phyloP scores from a whole-genome alignment of 2,888 invertebrate genomes.

The Electrophaes corylata region DNA sequence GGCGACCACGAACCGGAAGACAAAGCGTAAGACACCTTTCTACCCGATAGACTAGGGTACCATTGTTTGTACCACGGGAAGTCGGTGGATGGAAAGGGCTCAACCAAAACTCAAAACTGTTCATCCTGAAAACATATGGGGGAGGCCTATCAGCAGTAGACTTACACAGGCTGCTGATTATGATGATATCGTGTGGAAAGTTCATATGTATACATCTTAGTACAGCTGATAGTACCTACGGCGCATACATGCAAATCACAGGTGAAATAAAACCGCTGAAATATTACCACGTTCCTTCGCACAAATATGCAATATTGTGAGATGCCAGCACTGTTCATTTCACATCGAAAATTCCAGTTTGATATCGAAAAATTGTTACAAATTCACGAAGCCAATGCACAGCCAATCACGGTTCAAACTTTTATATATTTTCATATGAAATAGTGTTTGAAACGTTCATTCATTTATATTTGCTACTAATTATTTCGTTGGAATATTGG shows the following conservation, averaged over 20 bases:
- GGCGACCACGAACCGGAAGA: too few species aligned
- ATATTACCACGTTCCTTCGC: slow-evolving; percentile 23
- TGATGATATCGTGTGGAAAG: too few species aligned
- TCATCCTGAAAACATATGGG: too few species aligned
- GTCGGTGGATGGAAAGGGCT: too few species aligned
- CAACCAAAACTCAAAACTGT: too few species aligned
- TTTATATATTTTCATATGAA: slow-evolving; percentile 30
- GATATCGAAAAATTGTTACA: slow-evolving; percentile 43
- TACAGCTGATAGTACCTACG: too few species aligned
- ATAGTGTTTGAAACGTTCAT: slow-evolving; percentile 25
- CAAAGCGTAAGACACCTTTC: too few species aligned
- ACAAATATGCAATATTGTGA: slow-evolving; percentile 38
- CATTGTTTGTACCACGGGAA: too few species aligned
- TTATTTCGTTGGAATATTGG: background rate
- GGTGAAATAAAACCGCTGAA: slow-evolving; percentile 22
- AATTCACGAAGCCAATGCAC: slow-evolving; percentile 34
- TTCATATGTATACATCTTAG: too few species aligned
- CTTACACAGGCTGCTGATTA: too few species aligned
- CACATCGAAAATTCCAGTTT: slow-evolving; percentile 43
- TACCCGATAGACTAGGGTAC: too few species aligned
- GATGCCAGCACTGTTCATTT: slow-evolving; percentile 45
- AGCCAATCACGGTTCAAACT: slow-evolving; percentile 15
- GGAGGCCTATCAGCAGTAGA: too few species aligned
- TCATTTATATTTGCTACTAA: background rate
- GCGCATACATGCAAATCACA: slow-evolving; percentile 5